These are phyloP conservation scores for Drusus annulatus DNA, from an alignment of 1,140 invertebrate genomes.

Conservation along the genomic window DNA sequence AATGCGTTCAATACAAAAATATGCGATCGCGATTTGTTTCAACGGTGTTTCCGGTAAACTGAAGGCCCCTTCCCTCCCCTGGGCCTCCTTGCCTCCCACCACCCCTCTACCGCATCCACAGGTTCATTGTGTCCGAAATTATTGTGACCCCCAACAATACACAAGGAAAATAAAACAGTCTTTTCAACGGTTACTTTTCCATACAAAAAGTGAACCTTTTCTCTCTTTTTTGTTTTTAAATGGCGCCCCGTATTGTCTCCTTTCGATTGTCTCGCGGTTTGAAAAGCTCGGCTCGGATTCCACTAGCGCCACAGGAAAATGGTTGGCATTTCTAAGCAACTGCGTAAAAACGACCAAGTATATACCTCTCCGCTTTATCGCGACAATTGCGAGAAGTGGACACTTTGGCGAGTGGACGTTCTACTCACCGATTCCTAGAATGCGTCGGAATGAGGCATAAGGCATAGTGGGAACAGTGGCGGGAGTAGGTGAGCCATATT, in stretches of 20 bases:
- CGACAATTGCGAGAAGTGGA: background rate
- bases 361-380: background rate
- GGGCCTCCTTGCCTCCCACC: background rate
- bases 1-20: background rate
- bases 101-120: constrained; percentile 8
- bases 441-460: constrained; percentile 18
- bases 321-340: constrained; percentile 24
- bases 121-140: constrained; percentile 58
- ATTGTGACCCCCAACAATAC: constrained; percentile 48
- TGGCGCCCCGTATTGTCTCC: constrained; percentile 59
- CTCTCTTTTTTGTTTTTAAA: constrained; percentile 60
- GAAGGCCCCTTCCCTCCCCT: constrained; percentile 36
- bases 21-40: constrained; percentile 19
- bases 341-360: background rate
- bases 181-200: constrained; percentile 59
- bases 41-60: constrained; percentile 48
- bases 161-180: constrained; percentile 56
- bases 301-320: constrained; percentile 38
- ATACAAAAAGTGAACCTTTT: constrained; percentile 60
- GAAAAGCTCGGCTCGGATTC: constrained; percentile 48
- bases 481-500: constrained; percentile 22
- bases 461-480: constrained; percentile 30
- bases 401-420: background rate
- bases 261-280: constrained; percentile 58
- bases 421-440: background rate